Evolutionary conservation across 2,797 vertebrate species (phyloP), one percentile per base, ranked within the genome.

Genomic region (Coranthus polyacanthus): DNA sequence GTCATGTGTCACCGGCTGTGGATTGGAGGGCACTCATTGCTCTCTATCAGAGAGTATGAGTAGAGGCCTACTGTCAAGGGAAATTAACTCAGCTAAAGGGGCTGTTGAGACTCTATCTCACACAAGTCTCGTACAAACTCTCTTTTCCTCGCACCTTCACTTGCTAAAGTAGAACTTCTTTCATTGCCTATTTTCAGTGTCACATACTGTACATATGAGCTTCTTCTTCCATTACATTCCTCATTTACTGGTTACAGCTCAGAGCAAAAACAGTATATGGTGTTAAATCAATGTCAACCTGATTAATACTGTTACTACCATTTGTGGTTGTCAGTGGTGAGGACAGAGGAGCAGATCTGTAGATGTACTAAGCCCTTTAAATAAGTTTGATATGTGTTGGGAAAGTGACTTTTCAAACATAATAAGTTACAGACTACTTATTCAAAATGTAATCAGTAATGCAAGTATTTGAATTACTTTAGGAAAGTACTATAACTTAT

Each of bases 1-100:
- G 74, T 78, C 68, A 72, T 50, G 76, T 80, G 71, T 72, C 79
- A 70, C 18, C 36, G 62, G 65, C 57, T 47, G n/a, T 61, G 68
- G 54, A 72, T 61, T 70, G 58, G 71, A 68, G 46, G 62, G 53
- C 41, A 42, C 39, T 55, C 53, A 64, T 75, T 58, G 59, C 67
- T 57, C 20, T 66, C 75, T 68, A 51, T 71, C 43, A 37, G 6
- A 39, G 38, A 60, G 56, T 21, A 56, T 4, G 1, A 64, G 66
- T 24, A 12, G 61, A 76, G 53, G 55, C 59, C 72, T 51, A 68
- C 73, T 44, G 53, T 75, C 69, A 68, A 59, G 82, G 79, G 69
- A 74, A 74, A 77, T 84, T 73, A 77, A 79, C 49, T 83, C 68
- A 43, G 16, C 36, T 63, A 49, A 60, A 69, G 29, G 34, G 21